Percentiles rank a stretch among this genome's conserved stretches.
Evolutionary conservation across 2,888 invertebrate species (phyloP).

Genomic region (Tetropium fuscum): DNA sequence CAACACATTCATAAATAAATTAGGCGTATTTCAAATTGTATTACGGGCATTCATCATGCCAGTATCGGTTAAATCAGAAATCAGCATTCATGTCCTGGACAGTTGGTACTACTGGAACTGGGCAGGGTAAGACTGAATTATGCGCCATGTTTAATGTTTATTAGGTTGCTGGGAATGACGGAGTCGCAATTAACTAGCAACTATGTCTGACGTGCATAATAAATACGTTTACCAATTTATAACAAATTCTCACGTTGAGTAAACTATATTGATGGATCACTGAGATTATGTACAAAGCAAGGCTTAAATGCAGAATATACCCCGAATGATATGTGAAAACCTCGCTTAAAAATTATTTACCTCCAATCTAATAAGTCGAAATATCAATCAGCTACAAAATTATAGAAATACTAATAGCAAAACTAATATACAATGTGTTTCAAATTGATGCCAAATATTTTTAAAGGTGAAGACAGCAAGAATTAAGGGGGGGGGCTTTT

Average conservation of each 20-base stretch:
- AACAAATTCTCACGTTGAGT: conserved; percentile 27
- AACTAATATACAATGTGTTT: no score
- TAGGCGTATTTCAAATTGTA: conserved; percentile 53
- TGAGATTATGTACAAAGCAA: no score
- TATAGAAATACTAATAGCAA: no score
- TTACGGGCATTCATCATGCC: conserved; percentile 52
- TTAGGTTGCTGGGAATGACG: conserved; percentile 65
- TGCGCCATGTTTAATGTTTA: conserved; percentile 65
- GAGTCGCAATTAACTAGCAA: conserved; percentile 63
- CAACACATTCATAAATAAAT: conserved; percentile 53
- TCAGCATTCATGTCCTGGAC: conserved; percentile 53
- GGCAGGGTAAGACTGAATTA: conserved; percentile 65
- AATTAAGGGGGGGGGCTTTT: no score
- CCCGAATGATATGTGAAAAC: no score
- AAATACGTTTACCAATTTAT: conserved; percentile 36
- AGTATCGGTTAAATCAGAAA: conserved; percentile 55
- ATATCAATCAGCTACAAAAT: no score
- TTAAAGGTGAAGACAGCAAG: no score
- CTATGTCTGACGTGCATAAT: conserved; percentile 64
- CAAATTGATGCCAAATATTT: no score
- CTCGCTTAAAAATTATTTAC: no score
- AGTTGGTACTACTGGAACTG: conserved; percentile 53
- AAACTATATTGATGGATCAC: no score
- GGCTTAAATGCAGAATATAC: no score
- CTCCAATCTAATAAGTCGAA: no score